Percentiles rank a stretch among this genome's conserved stretches.
Conservation (phyloP, 2,113 vertebrate genomes). For the Morphnarchus princeps region DNA sequence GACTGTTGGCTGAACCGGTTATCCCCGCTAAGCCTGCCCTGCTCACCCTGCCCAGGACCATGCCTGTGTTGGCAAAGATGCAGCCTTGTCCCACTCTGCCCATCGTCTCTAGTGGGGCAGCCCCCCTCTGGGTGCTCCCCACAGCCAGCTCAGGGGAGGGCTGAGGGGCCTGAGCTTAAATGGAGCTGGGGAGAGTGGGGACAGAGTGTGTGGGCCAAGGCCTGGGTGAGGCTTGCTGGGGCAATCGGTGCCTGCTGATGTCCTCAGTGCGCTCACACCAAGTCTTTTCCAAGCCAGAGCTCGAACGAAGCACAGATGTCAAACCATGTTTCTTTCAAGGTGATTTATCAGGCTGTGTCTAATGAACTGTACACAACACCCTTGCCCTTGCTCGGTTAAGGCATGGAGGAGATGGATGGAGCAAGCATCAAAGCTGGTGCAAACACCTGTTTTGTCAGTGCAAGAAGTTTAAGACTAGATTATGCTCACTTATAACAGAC, state of each 20-base stretch:
- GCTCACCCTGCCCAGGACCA: not conserved
- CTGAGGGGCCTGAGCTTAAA: not conserved
- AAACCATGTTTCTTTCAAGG: not conserved
- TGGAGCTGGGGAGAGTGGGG: not conserved
- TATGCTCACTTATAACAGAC: rapidly evolving
- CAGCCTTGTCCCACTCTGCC: not conserved
- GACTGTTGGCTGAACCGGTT: too few species aligned
- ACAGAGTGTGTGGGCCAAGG: not conserved
- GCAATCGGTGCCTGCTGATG: not conserved
- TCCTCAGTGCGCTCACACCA: not conserved
- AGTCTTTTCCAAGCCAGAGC: not conserved
- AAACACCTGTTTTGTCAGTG: not conserved
- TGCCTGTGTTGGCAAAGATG: not conserved
- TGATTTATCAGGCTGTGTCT: not conserved
- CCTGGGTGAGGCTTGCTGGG: not conserved
- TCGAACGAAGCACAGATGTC: not conserved
- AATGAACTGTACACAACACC: not conserved
- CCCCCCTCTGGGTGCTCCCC: not conserved
- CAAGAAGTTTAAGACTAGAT: not conserved
- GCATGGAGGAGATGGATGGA: not conserved
- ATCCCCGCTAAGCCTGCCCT: not conserved
- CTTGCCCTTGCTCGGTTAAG: not conserved
- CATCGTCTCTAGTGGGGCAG: too few species aligned
- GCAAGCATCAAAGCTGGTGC: not conserved
- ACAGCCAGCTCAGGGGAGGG: not conserved